phyloP scores from a whole-genome alignment of 1,140 invertebrate genomes.

The Cydia pomonella region DNA sequence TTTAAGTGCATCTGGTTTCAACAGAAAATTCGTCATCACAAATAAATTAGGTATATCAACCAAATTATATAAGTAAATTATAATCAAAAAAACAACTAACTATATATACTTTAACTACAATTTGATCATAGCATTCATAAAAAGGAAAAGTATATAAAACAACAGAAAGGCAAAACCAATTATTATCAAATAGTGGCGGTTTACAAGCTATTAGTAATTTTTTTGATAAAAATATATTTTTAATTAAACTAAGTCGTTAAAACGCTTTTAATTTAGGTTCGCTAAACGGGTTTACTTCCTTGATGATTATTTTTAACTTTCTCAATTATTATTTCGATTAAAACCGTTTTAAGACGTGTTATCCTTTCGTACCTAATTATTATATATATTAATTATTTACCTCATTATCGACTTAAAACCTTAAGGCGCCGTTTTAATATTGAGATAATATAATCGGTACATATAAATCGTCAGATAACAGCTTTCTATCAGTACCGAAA shows the following conservation, averaged over 20 bases:
- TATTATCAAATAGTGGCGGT: too few relatives aligned
- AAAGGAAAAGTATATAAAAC: too few relatives aligned
- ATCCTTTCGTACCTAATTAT: not conserved
- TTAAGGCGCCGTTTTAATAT: slow-evolving; percentile 22
- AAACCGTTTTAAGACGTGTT: not conserved
- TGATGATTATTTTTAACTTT: slow-evolving; percentile 3
- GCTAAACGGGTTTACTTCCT: slow-evolving; percentile 13
- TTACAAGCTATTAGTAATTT: not conserved
- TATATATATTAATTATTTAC: not conserved
- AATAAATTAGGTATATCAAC: too few relatives aligned
- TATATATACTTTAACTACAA: too few relatives aligned
- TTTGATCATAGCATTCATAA: too few relatives aligned
- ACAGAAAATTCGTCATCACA: too few relatives aligned
- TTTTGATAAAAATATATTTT: not conserved
- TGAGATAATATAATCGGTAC: slow-evolving; percentile 17
- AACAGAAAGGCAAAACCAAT: too few relatives aligned
- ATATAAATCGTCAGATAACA: slow-evolving; percentile 28
- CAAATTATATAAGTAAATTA: too few relatives aligned
- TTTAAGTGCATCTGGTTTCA: too few relatives aligned
- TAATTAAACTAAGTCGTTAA: not conserved
- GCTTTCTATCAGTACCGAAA: slow-evolving; percentile 27
- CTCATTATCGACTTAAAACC: not conserved
- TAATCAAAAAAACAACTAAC: too few relatives aligned
- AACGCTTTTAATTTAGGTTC: not conserved
- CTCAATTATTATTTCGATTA: not conserved